Conservation (phyloP, 2,113 vertebrate species). For the Columbina picui region DNA sequence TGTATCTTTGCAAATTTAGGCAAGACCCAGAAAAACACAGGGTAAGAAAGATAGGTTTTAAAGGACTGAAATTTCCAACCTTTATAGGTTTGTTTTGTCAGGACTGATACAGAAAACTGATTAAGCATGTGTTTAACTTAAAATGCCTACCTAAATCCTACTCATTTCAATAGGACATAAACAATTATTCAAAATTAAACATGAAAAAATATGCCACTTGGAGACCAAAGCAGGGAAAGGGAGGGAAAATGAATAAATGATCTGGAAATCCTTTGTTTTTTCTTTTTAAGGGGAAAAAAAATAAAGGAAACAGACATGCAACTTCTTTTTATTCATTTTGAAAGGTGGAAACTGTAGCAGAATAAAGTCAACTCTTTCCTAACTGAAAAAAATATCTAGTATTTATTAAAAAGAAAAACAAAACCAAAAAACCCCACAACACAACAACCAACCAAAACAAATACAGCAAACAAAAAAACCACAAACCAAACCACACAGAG, state of each 20-base stretch:
- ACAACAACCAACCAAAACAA: too few species aligned
- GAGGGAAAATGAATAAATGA: background rate
- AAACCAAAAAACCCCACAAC: too few species aligned
- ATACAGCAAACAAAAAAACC: too few species aligned
- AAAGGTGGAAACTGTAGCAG: background rate
- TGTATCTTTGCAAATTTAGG: background rate
- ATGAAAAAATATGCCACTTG: background rate
- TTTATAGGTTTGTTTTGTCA: background rate
- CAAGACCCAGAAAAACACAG: background rate
- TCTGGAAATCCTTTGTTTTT: background rate
- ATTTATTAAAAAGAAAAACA: background rate
- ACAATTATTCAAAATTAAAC: background rate
- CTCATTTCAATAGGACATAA: background rate
- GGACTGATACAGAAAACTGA: background rate
- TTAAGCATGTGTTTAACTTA: background rate
- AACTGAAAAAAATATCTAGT: background rate
- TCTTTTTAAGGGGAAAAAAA: background rate
- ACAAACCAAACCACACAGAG: background rate
- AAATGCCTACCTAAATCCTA: background rate
- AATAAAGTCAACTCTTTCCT: background rate
- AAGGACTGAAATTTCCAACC: background rate
- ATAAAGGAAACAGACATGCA: background rate
- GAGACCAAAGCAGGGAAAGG: background rate
- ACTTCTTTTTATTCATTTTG: background rate
- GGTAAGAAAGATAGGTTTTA: background rate